Percentiles rank a stretch among this genome's conserved stretches.
phyloP scores from a whole-genome alignment of 2,113 vertebrate species.

The Periophthalmodon schlosseri region DNA sequence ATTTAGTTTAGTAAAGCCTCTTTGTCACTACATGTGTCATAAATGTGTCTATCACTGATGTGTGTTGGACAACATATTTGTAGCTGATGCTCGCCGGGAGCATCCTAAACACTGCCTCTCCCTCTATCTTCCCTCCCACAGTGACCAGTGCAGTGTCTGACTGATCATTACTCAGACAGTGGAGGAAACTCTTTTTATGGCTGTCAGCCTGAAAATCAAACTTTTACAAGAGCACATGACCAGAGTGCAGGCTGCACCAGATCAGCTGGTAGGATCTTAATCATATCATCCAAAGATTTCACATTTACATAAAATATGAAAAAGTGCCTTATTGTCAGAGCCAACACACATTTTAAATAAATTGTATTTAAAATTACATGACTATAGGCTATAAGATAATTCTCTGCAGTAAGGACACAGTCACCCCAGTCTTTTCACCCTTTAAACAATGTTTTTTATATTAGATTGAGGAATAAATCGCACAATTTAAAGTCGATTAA shows the following conservation, averaged over 20 bases:
- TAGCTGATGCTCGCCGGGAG: not conserved
- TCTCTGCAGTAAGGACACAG: not conserved
- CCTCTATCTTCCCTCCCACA: not conserved
- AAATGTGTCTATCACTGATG: not conserved
- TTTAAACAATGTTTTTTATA: not conserved
- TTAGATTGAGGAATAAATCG: not conserved
- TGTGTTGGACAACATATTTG: not conserved
- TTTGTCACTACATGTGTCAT: not conserved
- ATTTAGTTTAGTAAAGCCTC: not conserved
- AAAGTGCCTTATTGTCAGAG: not conserved
- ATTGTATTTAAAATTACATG: too few species aligned
- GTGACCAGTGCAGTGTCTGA: conserved; percentile 1
- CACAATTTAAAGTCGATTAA: conserved; percentile 1
- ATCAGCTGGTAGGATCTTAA: not conserved
- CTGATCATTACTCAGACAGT: conserved; percentile 1
- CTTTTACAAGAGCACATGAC: conserved; percentile 3
- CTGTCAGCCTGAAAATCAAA: conserved; percentile 2
- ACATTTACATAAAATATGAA: not conserved
- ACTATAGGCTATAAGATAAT: not conserved
- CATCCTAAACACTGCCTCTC: not conserved
- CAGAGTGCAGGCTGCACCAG: not conserved
- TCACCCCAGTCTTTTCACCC: not conserved
- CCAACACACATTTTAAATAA: not conserved
- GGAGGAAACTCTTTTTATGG: not conserved
- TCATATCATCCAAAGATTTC: not conserved